Evolutionary conservation across 2,888 invertebrate species (phyloP), one percentile per base, ranked within the genome.

Genomic region (Scaptomyza reducta): DNA sequence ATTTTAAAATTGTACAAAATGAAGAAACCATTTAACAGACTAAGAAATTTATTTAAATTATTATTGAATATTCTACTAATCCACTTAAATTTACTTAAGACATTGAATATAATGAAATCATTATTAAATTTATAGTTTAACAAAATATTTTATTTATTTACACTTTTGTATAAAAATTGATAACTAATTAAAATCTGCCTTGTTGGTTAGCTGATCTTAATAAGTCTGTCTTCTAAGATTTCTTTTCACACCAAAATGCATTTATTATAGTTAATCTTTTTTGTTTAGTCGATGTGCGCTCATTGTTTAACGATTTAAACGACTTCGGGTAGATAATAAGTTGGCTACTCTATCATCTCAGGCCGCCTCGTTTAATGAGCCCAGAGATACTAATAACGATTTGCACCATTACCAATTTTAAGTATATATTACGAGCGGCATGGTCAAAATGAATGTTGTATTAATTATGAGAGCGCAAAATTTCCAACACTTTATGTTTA

Each of bases 391-490:
- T 18, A 53, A 66, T 46, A 66, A 57, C 46, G 63, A 63, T 66
- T 66, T 66, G 50, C 50, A 57, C 60, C 57, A 66, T 56, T 46
- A 57, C 58, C 56, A 54, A 59, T 71, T 16, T 38, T 63, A 63
- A 50, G 58, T 59, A 63, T 58, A 58, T 25, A 42, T 42, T 59
- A 25, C 22, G 11, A 29, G 10, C 4, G 16, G 50, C 16, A 40
- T 44, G 14, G 49, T 50, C 45, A 61, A 65, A 55, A 50, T 40
- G 50, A 61, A 61, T 65, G 40, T 65, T 61, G 40, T 65, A 44
- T 49, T 61, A 65, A 65, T 65, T 65, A 65, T 65, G 65, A 55
- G 61, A 61, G 55, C 61, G 65, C 40, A 62, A 65, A 61, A 60
- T 60, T 45, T 40, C 55, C 44, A 60, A 60, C 33, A 22, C 38